These are phyloP conservation scores for Spheniscus humboldti DNA, from an alignment of 2,797 vertebrate species.

Conservation along the genomic window DNA sequence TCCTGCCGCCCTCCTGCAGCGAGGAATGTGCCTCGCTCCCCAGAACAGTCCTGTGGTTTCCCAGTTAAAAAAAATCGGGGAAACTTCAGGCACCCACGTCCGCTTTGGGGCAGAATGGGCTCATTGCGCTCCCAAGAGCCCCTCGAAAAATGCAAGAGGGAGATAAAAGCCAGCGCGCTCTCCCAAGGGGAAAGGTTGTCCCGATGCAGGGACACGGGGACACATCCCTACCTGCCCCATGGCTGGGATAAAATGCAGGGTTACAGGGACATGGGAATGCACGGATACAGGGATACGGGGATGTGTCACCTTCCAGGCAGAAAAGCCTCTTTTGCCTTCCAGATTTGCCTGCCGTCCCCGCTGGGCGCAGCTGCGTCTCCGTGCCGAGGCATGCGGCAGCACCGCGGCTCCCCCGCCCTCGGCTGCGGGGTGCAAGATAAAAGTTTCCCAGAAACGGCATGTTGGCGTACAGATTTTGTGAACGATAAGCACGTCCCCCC, in stretches of 20 bases:
- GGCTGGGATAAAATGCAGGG: background rate
- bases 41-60: background rate
- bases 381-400: rapidly evolving
- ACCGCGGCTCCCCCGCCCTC: rapidly evolving
- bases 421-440: background rate
- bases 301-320: background rate
- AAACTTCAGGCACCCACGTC: rapidly evolving
- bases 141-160: rapidly evolving
- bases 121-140: rapidly evolving
- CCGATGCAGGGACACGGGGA: background rate
- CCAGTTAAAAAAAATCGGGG: background rate
- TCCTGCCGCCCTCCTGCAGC: background rate
- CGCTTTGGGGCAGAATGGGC: background rate
- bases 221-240: rapidly evolving
- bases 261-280: rapidly evolving
- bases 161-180: background rate
- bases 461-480: background rate
- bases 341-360: rapidly evolving
- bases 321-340: background rate
- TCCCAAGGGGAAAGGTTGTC: background rate
- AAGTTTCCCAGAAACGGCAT: background rate
- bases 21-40: background rate
- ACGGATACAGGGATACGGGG: rapidly evolving
- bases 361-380: background rate
- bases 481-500: rapidly evolving